These are phyloP conservation scores for Phalangium opilio DNA, from an alignment of 2,888 invertebrate species.

Conservation along the genomic window DNA sequence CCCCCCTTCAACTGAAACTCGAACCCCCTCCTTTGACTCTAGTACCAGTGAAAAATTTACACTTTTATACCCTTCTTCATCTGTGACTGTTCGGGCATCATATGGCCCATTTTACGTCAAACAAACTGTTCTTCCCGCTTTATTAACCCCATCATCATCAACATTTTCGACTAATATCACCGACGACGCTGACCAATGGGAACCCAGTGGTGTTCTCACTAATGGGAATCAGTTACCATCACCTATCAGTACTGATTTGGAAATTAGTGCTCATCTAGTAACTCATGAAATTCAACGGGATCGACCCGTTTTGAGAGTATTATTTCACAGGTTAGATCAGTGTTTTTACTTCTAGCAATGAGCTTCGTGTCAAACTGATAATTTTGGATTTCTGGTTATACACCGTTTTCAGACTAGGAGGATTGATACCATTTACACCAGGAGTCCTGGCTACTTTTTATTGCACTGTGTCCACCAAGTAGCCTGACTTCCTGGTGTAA, in stretches of 20 bases:
- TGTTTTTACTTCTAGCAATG: too few species aligned
- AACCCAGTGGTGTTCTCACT: slow-evolving; percentile 12
- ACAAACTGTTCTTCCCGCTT: slow-evolving; percentile 78
- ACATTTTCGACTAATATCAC: slow-evolving; percentile 32
- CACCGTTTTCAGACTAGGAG: too few species aligned
- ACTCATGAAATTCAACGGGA: slow-evolving; percentile 69
- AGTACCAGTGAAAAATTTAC: slow-evolving; percentile 15
- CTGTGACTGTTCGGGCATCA: slow-evolving; percentile 75
- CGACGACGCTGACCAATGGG: slow-evolving; percentile 8
- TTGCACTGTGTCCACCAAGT: too few species aligned
- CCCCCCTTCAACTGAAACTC: slow-evolving; percentile 1
- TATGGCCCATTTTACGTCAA: slow-evolving; percentile 91
- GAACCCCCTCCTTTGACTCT: not conserved
- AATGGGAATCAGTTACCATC: slow-evolving; percentile 34
- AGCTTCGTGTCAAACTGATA: too few species aligned
- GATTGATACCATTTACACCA: too few species aligned
- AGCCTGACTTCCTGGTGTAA: too few species aligned
- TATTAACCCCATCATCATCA: slow-evolving; percentile 43
- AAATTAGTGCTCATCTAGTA: slow-evolving; percentile 88
- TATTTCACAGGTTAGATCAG: slow-evolving; percentile 55
- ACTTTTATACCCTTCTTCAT: slow-evolving; percentile 75
- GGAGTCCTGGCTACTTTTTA: too few species aligned
- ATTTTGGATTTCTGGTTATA: too few species aligned
- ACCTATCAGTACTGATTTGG: slow-evolving; percentile 37
- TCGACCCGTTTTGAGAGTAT: slow-evolving; percentile 74